Evolutionary conservation across 2,888 invertebrate species (phyloP).

Genomic region (Spilarctia lutea): DNA sequence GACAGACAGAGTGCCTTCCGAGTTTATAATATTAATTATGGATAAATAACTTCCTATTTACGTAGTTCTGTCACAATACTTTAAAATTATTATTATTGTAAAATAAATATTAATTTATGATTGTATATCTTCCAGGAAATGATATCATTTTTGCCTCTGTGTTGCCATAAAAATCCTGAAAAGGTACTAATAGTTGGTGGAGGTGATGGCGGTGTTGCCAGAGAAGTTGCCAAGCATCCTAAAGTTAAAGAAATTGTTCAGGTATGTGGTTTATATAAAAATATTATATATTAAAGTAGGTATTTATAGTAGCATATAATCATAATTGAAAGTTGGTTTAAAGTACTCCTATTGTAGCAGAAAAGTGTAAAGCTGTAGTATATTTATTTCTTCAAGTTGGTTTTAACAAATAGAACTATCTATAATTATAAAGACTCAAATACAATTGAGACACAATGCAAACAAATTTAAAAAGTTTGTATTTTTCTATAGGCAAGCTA

Average conservation of each 20-base stretch:
- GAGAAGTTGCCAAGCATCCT: constrained; percentile 98
- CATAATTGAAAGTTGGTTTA: too few relatives aligned
- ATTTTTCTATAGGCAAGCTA: too few relatives aligned
- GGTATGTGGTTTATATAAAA: constrained; percentile 56
- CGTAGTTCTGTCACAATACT: background rate
- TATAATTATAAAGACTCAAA: too few relatives aligned
- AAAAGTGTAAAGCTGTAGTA: too few relatives aligned
- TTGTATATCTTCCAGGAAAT: constrained; percentile 89
- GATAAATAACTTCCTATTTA: background rate
- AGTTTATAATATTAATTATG: too few relatives aligned
- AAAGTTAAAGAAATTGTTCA: constrained; percentile 93
- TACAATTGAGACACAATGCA: too few relatives aligned
- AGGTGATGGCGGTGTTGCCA: constrained; percentile 98
- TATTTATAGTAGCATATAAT: background rate
- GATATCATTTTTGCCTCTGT: constrained; percentile 97
- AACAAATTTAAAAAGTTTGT: too few relatives aligned
- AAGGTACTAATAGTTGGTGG: constrained; percentile 98
- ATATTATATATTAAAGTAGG: background rate
- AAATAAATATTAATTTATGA: background rate
- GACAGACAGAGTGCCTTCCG: too few relatives aligned
- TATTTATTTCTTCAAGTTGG: too few relatives aligned
- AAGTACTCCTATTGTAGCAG: too few relatives aligned
- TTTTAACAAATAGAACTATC: too few relatives aligned
- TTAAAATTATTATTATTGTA: background rate
- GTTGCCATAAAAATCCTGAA: constrained; percentile 95